Percentiles rank a stretch among this genome's conserved stretches.
phyloP scores from a whole-genome alignment of 53 echinoderm and acorn worm genomes.

The Echinarachnius parma region DNA sequence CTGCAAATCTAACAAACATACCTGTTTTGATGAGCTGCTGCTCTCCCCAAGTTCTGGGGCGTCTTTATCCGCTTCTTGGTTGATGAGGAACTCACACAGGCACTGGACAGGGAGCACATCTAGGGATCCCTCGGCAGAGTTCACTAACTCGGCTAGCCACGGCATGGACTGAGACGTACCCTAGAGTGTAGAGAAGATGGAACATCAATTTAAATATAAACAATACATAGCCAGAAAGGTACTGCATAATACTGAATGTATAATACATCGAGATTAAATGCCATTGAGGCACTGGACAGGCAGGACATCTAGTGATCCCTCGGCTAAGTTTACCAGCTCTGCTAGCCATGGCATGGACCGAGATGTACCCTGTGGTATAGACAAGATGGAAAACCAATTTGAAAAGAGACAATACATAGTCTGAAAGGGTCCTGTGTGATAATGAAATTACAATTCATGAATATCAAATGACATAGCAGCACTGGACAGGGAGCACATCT shows the following conservation, averaged over 20 bases:
- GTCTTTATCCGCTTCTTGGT: constrained; percentile 57
- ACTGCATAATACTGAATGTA: too few relatives aligned
- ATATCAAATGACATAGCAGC: too few relatives aligned
- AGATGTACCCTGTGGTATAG: constrained; percentile 94
- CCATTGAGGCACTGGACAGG: constrained; percentile 91
- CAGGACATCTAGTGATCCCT: constrained; percentile 83
- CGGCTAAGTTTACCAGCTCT: constrained; percentile 85
- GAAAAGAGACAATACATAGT: too few relatives aligned
- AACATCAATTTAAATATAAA: too few relatives aligned
- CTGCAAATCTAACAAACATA: constrained; percentile 14
- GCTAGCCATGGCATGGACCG: constrained; percentile 97
- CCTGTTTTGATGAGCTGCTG: constrained; percentile 66
- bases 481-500: constrained; percentile 90
- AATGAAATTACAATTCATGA: too few relatives aligned
- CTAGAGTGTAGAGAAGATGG: constrained; percentile 38
- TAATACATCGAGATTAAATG: too few relatives aligned
- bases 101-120: constrained; percentile 93
- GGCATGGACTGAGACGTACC: constrained; percentile 97
- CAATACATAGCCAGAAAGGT: too few relatives aligned
- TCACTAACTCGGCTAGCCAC: constrained; percentile 91
- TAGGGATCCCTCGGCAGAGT: constrained; percentile 85
- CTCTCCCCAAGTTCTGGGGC: constrained; percentile 30
- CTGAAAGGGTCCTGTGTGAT: too few relatives aligned
- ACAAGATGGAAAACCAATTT: too few relatives aligned
- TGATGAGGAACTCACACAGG: constrained; percentile 90